phyloP scores from a whole-genome alignment of 2,797 vertebrate genomes.

The Melanotaenia maccullochi region DNA sequence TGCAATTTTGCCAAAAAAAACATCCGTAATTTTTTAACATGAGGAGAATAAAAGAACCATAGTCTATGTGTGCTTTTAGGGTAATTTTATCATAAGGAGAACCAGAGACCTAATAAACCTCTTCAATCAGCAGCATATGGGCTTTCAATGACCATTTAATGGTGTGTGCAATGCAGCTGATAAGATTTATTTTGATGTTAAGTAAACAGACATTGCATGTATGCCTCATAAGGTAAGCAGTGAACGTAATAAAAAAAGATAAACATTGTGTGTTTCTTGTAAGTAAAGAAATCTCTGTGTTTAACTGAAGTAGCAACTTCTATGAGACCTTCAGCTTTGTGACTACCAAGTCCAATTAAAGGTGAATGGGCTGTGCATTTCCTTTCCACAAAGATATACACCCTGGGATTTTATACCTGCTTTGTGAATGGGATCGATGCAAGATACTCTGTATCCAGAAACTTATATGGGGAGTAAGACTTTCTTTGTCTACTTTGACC shows the following conservation, averaged over 20 bases:
- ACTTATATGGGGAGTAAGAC: conserved; percentile 57
- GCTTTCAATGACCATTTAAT: conserved; percentile 34
- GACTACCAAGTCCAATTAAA: conserved; percentile 35
- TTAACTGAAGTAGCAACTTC: conserved; percentile 45
- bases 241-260: conserved; percentile 27
- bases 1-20: conserved; percentile 63
- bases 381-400: conserved; percentile 56
- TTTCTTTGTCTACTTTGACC: conserved; percentile 54
- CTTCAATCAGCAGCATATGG: conserved; percentile 24
- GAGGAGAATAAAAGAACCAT: conserved; percentile 66
- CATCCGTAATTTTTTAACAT: conserved; percentile 43
- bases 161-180: conserved; percentile 32
- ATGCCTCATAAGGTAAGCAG: conserved; percentile 7
- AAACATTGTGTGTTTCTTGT: conserved; percentile 35
- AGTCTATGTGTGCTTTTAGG: conserved; percentile 59
- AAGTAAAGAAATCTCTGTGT: conserved; percentile 53
- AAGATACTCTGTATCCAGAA: conserved; percentile 65
- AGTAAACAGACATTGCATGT: conserved; percentile 23
- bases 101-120: conserved; percentile 56
- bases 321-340: conserved; percentile 31
- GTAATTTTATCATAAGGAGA: conserved; percentile 57
- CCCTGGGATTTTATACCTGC: conserved; percentile 61
- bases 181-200: conserved; percentile 17
- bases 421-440: conserved; percentile 64
- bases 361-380: conserved; percentile 65